Base-by-base conservation (phyloP, 2,797 vertebrate genomes). In the Lycodopsis pacificus region DNA sequence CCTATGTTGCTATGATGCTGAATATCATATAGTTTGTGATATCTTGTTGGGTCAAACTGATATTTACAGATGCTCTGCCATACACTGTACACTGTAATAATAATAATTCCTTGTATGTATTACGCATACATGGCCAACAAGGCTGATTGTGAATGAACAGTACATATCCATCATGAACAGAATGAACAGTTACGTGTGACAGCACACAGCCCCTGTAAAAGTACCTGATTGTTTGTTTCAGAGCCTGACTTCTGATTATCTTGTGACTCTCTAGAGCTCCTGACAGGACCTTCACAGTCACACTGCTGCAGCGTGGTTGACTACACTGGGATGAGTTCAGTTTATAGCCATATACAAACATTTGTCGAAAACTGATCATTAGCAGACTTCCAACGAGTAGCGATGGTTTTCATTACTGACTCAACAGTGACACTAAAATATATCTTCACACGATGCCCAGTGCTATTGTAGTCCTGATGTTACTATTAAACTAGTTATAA, bases 221-320 rank as follows among this genome's bases (percentile, higher is more conserved):
- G 48, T 44, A 22, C 49, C 30, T 61, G 1, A 38, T 13, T 4
- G 54, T 20, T 53, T 42, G 13, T 61, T 62, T 76, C 57, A 34
- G 15, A 13, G 15, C 17, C 36, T 17, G 3, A 20, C 44, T 51
- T 42, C 32, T 57, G 66, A 71, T 15, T 27, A 17, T 40, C 61
- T 65, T 71, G 44, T 72, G 44, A 66, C 44, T 46, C 15, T 53
- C 22, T 66, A 22, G 49, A 27, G 65, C 65, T 51, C 32, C 40
- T 13, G 62, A 58, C 2, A 22, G 53, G 42, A 40, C 59, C 20
- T 61, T 38, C 7, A 20, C 1, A 20, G 1, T 63, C 27, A 56
- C 58, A n/a, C n/a, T 22, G 0, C n/a, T 38, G 42, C 14, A 40
- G 27, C 11, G 11, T 32, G 65, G 13, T 9, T 57, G 12, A 36